A percentile compares a stretch with the other conserved stretches of the same genome.
Evolutionary conservation across 2,888 invertebrate species (phyloP).

Genomic region (Saturnia pavonia): DNA sequence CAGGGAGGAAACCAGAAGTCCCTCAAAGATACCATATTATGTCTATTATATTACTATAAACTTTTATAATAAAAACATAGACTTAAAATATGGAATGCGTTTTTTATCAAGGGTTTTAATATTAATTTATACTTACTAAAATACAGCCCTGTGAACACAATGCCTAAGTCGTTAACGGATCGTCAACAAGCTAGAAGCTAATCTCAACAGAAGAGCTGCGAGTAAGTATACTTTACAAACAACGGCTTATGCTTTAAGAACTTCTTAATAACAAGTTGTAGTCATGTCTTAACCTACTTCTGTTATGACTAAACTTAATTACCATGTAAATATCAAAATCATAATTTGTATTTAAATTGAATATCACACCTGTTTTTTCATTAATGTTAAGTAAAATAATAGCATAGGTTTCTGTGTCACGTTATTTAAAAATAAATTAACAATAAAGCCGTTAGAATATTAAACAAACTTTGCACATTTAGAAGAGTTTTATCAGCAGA

Average conservation of each 20-base stretch:
- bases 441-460: too few relatives aligned
- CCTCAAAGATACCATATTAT: background rate
- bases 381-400: background rate
- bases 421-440: background rate
- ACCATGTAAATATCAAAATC: background rate
- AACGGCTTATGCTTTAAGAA: conserved; percentile 16
- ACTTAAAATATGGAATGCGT: background rate
- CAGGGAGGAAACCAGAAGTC: background rate
- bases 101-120: background rate
- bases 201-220: conserved; percentile 48
- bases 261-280: conserved; percentile 3
- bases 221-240: conserved; percentile 26
- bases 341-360: background rate
- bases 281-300: background rate
- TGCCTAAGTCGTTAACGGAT: conserved; percentile 58
- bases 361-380: background rate
- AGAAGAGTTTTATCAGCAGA: too few relatives aligned
- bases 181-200: conserved; percentile 65
- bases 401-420: background rate
- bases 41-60: background rate
- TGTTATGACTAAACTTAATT: background rate
- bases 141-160: conserved; percentile 53
- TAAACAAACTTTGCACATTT: too few relatives aligned
- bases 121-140: conserved; percentile 23
- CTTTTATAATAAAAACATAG: background rate